These are phyloP conservation scores for Phania funesta DNA, from an alignment of 2,888 invertebrate genomes.

Conservation along the genomic window DNA sequence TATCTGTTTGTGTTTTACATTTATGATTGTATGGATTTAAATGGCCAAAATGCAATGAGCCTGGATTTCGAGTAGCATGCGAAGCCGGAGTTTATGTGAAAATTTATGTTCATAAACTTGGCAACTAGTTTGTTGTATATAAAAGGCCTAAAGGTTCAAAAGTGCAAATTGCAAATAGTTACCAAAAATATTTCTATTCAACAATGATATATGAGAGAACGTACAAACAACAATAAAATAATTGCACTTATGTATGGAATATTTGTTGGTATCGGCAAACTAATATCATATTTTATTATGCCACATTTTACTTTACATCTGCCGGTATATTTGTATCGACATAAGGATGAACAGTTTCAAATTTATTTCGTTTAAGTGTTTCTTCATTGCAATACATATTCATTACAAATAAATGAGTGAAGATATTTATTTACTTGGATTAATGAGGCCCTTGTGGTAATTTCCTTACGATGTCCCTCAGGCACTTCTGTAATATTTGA, in stretches of 20 bases:
- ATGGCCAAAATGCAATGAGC: neutral
- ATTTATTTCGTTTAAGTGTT: constrained; percentile 54
- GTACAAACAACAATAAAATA: neutral
- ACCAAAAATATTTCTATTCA: constrained; percentile 48
- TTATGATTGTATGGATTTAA: constrained; percentile 27
- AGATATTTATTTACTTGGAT: neutral
- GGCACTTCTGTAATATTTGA: no score
- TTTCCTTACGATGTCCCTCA: no score
- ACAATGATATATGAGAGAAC: neutral
- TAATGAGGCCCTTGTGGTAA: neutral
- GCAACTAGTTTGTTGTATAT: constrained; percentile 45
- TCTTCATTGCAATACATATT: constrained; percentile 17
- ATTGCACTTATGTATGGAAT: neutral
- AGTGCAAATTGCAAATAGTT: constrained; percentile 56
- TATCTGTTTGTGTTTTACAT: neutral
- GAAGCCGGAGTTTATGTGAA: constrained; percentile 13
- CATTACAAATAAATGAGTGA: neutral
- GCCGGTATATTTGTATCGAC: neutral
- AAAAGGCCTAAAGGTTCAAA: constrained; percentile 58
- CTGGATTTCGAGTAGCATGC: neutral
- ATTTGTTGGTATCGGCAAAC: neutral
- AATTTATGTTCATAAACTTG: constrained; percentile 37
- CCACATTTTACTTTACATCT: neutral
- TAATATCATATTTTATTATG: constrained; percentile 32
- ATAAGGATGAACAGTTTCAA: constrained; percentile 47